These are phyloP conservation scores for Diadema setosum DNA, from an alignment of 35 echinoderm and acorn worm species.

Conservation along the genomic window DNA sequence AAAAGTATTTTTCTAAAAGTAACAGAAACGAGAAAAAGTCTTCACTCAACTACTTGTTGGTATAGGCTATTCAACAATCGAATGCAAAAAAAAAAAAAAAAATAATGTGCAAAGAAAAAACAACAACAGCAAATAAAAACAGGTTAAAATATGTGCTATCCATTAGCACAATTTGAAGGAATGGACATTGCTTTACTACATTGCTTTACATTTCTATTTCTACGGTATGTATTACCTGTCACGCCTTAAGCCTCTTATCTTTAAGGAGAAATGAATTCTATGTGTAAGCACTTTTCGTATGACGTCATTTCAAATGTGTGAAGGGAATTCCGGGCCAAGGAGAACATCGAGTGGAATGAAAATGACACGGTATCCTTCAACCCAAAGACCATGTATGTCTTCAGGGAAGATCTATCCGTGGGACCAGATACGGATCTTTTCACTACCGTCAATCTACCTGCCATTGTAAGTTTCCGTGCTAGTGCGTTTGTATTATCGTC, in stretches of 20 bases:
- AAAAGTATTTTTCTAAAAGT: background rate
- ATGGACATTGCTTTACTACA: no score
- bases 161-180: no score
- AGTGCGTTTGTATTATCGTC: background rate
- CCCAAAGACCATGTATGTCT: slow-evolving; percentile 45
- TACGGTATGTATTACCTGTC: no score
- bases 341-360: slow-evolving; percentile 38
- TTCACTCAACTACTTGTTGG: no score
- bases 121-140: no score
- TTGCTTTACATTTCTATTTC: no score
- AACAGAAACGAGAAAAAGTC: background rate
- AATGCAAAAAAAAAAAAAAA: no score
- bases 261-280: background rate
- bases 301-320: background rate
- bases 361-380: slow-evolving; percentile 63
- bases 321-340: slow-evolving; percentile 64
- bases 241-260: no score
- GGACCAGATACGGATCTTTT: slow-evolving; percentile 59
- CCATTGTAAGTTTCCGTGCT: slow-evolving; percentile 56
- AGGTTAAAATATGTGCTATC: no score
- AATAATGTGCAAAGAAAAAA: no score
- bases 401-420: slow-evolving; percentile 45
- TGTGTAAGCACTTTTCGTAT: background rate
- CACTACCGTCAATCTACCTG: slow-evolving; percentile 60
- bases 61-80: no score